phyloP scores from a whole-genome alignment of 1,140 invertebrate genomes.

The Scaptomyza hsui region DNA sequence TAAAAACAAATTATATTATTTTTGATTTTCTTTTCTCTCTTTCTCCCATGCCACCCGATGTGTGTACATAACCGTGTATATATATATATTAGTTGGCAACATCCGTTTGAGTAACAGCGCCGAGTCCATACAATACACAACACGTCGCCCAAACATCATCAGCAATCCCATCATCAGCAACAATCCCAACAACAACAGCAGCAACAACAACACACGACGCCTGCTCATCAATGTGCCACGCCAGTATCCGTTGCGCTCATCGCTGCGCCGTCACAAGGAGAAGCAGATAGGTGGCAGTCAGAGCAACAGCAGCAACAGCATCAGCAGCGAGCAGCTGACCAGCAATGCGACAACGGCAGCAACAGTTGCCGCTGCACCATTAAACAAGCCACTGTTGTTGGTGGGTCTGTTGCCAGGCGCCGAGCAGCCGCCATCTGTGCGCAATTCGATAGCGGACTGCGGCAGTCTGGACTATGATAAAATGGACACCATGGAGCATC shows the following conservation, averaged over 20 bases:
- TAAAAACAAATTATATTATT: conserved; percentile 64
- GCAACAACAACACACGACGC: conserved; percentile 84
- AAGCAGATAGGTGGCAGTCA: conserved; percentile 84
- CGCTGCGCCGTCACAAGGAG: conserved; percentile 89
- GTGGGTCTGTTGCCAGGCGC: conserved; percentile 68
- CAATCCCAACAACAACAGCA: conserved; percentile 75
- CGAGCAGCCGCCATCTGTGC: conserved; percentile 69
- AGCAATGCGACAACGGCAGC: conserved; percentile 13
- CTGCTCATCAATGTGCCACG: conserved; percentile 87
- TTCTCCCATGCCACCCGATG: conserved; percentile 6
- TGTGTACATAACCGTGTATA: conserved; percentile 12
- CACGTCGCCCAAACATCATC: conserved; percentile 85
- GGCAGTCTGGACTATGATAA: conserved; percentile 47
- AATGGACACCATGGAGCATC: conserved; percentile 60
- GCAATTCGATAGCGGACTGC: conserved; percentile 77
- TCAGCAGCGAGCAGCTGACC: conserved; percentile 58
- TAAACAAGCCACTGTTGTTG: conserved; percentile 67
- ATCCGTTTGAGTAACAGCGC: conserved; percentile 88
- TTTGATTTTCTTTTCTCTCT: conserved; percentile 51
- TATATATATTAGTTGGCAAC: conserved; percentile 83
- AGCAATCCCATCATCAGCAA: conserved; percentile 75
- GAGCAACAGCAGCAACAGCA: conserved; percentile 74
- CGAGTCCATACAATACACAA: conserved; percentile 86
- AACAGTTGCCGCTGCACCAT: conserved; percentile 25
- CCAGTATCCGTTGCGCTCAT: conserved; percentile 87